phyloP scores from a whole-genome alignment of 1,140 invertebrate species.

The Lepidurus arcticus region DNA sequence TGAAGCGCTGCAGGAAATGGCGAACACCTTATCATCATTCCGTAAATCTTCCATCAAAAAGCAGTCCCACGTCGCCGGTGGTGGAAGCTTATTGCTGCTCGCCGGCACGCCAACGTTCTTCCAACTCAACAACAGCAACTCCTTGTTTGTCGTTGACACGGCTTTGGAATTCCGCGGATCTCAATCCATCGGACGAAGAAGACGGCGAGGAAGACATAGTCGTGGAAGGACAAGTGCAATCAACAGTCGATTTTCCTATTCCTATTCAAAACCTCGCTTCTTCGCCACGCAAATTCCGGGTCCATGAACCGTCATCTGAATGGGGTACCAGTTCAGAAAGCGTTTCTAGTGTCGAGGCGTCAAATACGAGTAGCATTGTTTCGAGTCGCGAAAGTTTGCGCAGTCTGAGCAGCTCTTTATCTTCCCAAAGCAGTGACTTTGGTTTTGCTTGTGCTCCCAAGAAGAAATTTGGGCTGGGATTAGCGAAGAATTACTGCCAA shows the following conservation, averaged over 20 bases:
- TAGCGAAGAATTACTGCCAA: conserved; percentile 1
- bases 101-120: neutral
- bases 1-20: conserved; percentile 2
- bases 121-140: neutral
- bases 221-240: neutral
- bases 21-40: neutral
- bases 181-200: neutral
- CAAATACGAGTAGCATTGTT: neutral
- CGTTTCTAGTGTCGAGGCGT: neutral
- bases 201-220: neutral
- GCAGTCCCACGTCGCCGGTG: neutral
- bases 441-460: neutral
- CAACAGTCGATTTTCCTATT: neutral
- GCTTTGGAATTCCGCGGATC: neutral
- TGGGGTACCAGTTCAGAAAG: conserved; percentile 10
- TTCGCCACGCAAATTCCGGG: neutral
- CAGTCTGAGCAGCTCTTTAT: neutral
- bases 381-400: conserved; percentile 1
- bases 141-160: conserved; percentile 8
- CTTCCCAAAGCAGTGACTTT: neutral
- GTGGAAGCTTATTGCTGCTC: conserved; percentile 2
- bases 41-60: neutral
- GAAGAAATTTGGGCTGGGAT: neutral
- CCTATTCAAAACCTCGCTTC: conserved; percentile 3
- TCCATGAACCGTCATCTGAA: neutral